These are phyloP conservation scores for Donacobius atricapilla DNA, from an alignment of 2,113 vertebrate genomes.

Conservation along the genomic window DNA sequence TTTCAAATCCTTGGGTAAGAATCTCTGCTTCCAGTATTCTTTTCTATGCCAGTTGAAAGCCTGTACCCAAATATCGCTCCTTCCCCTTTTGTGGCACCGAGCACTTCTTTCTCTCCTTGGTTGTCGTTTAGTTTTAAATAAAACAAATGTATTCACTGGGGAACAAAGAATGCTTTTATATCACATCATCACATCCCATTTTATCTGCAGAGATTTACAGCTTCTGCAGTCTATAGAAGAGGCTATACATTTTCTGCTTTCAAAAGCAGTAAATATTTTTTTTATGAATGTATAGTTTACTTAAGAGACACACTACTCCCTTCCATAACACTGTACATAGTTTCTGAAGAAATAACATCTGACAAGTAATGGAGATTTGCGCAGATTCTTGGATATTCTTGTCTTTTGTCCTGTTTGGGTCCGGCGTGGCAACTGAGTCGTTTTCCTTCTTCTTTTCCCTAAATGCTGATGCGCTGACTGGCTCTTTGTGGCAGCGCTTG, in stretches of 20 bases:
- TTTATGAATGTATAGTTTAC: conserved; percentile 28
- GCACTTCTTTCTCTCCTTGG: background rate
- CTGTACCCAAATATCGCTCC: background rate
- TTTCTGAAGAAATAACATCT: conserved; percentile 12
- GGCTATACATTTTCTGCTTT: conserved; percentile 38
- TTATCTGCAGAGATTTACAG: conserved; percentile 55
- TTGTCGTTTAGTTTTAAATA: conserved; percentile 49
- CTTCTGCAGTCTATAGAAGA: conserved; percentile 39
- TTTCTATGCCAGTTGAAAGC: background rate
- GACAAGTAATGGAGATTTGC: background rate
- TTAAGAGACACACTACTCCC: conserved; percentile 19
- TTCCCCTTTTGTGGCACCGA: background rate
- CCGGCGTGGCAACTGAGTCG: background rate
- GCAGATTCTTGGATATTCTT: background rate
- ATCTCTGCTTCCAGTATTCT: background rate
- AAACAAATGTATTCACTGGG: conserved; percentile 63
- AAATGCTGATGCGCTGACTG: background rate
- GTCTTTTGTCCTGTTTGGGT: background rate
- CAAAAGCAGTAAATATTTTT: conserved; percentile 24
- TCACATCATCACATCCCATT: conserved; percentile 32
- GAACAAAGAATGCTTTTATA: conserved; percentile 61
- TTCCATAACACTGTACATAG: background rate
- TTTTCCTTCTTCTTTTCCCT: background rate
- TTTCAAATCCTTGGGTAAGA: background rate
- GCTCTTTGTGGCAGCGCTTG: background rate